These are phyloP conservation scores for Aurelia coerulea DNA, from an alignment of 30 jellyfish, hydroid and myxozoan genomes.

Conservation along the genomic window DNA sequence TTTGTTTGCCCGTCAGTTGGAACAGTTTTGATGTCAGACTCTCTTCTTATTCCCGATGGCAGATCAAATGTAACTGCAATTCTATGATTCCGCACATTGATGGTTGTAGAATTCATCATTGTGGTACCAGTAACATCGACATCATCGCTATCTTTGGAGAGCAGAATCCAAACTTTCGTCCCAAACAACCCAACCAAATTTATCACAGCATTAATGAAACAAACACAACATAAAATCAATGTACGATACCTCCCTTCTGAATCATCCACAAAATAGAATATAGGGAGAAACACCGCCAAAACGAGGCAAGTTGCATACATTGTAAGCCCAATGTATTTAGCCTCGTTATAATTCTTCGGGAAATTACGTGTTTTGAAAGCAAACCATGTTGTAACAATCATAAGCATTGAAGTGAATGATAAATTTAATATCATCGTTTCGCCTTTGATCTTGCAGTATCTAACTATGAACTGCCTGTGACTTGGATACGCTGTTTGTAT, in stretches of 20 bases:
- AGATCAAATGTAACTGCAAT: background rate
- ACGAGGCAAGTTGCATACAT: constrained; percentile 83
- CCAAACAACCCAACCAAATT: constrained; percentile 93
- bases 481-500: constrained; percentile 73
- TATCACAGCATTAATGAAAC: constrained; percentile 65
- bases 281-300: constrained; percentile 72
- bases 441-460: constrained; percentile 64
- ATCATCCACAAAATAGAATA: constrained; percentile 54
- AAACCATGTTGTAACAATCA: constrained; percentile 83
- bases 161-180: constrained; percentile 68
- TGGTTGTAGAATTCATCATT: background rate
- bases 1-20: too few species aligned
- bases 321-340: constrained; percentile 90
- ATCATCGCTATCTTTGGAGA: constrained; percentile 27
- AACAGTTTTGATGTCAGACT: too few species aligned
- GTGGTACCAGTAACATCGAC: constrained; percentile 29
- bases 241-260: constrained; percentile 60
- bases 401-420: constrained; percentile 71
- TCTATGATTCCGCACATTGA: constrained; percentile 1
- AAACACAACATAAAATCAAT: constrained; percentile 63
- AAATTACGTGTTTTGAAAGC: constrained; percentile 93
- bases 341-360: constrained; percentile 98
- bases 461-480: constrained; percentile 61
- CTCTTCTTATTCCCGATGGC: too few species aligned
- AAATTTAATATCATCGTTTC: constrained; percentile 66